Base-by-base conservation (phyloP, 2,113 vertebrate genomes). In the Apistogramma diplotaenia region DNA sequence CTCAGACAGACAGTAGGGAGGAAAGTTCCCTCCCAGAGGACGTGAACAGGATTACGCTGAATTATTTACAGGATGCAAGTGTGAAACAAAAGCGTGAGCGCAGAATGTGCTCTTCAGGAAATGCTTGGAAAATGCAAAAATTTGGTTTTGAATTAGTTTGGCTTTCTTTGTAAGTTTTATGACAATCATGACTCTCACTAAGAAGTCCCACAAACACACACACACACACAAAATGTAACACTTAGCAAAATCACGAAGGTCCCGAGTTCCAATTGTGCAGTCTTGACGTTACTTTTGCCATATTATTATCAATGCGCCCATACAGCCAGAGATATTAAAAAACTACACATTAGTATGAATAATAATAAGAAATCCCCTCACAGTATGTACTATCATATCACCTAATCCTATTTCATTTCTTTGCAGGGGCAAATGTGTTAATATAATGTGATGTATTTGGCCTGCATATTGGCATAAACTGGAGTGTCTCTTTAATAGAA, bases 21-120 rank as follows among this genome's bases (percentile, higher is more conserved):
- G 78, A 73, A 59, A 37, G 46, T 54, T 83, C 78, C 54, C 71
- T 81, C 78, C 78, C 29, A 37, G 16, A 78, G 67, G 75, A 65
- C 71, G 56, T 15, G 46, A 74, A 74, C 56, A 40, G 25, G n/a
- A 78, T 80, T 53, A 37, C 3, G 2, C 76, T 86, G 60, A 84
- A 86, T 85, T 78, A 85, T 89, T 78, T 55, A 83, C 25, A 75
- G 54, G 43, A 76, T 58, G 12, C 31, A 81, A 74, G 81, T 54
- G 12, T 77, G 61, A 59, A 21, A 35, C 31, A 46, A 29, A 15
- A 62, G 54, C 12, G 37, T 12, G 71, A 84, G 29, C 5, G 3
- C n/a, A 56, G 19, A 29, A 31, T 31, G 23, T 46, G 31, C 55
- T 51, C 10, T 25, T 18, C 3, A 31, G 51, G 33, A 61, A 67